phyloP scores from a whole-genome alignment of 2,113 vertebrate genomes.

The Cebus imitator region DNA sequence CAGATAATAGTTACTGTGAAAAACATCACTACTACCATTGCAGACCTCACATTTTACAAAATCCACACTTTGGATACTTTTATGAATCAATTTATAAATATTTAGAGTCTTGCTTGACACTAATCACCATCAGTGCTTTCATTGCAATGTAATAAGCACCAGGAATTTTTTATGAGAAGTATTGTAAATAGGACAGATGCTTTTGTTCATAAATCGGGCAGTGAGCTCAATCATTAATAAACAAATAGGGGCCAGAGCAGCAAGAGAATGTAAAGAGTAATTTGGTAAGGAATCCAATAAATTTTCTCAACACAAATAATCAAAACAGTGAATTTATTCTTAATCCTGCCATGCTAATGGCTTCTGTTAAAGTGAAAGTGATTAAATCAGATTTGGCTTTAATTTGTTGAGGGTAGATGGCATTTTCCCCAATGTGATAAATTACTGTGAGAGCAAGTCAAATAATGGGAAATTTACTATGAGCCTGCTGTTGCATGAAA shows the following conservation, averaged over 20 bases:
- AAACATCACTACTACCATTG: not conserved
- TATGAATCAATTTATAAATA: slow-evolving; percentile 70
- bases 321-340: slow-evolving; percentile 76
- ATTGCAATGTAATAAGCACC: slow-evolving; percentile 48
- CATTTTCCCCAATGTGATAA: slow-evolving; percentile 74
- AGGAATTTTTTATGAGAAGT: slow-evolving; percentile 68
- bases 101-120: slow-evolving; percentile 63
- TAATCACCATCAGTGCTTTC: slow-evolving; percentile 64
- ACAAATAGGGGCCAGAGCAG: slow-evolving; percentile 61
- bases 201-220: slow-evolving; percentile 71
- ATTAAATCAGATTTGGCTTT: slow-evolving; percentile 80
- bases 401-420: slow-evolving; percentile 72
- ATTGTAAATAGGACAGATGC: slow-evolving; percentile 62
- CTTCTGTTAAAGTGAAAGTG: slow-evolving; percentile 79
- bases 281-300: slow-evolving; percentile 72
- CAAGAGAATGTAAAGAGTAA: slow-evolving; percentile 58
- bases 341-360: slow-evolving; percentile 74
- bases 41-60: slow-evolving; percentile 54
- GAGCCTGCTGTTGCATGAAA: slow-evolving; percentile 69
- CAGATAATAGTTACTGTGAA: not conserved
- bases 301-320: slow-evolving; percentile 75
- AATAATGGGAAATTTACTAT: slow-evolving; percentile 79
- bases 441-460: slow-evolving; percentile 76
- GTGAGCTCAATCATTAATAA: slow-evolving; percentile 74
- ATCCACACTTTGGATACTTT: slow-evolving; percentile 44